A percentile compares a stretch with the other conserved stretches of the same genome.
Conservation (phyloP, 2,113 vertebrate genomes). For the Tinamus guttatus region DNA sequence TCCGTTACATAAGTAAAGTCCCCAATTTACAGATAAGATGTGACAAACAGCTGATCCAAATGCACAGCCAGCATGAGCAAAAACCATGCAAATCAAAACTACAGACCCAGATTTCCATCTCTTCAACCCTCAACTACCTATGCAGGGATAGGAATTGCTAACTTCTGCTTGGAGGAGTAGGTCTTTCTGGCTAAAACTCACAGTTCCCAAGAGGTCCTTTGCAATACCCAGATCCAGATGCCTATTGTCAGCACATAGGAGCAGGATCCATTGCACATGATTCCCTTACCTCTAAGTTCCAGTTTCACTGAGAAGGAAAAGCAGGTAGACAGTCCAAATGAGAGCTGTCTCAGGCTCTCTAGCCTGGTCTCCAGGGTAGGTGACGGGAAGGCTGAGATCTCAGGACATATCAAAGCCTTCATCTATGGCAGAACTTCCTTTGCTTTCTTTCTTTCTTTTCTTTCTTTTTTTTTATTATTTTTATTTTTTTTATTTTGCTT, state of each 20-base stretch:
- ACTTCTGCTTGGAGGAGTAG: background rate
- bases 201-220: background rate
- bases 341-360: background rate
- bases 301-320: background rate
- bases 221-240: background rate
- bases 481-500: no score
- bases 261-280: rapidly evolving
- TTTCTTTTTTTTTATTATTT: no score
- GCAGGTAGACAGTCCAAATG: background rate
- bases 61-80: background rate
- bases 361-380: background rate
- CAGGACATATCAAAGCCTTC: rapidly evolving
- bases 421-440: background rate
- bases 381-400: background rate
- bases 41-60: background rate
- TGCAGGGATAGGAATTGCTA: background rate
- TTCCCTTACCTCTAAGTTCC: background rate
- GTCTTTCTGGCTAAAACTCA: background rate
- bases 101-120: background rate
- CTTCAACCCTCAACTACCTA: background rate
- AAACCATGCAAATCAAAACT: background rate
- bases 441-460: background rate
- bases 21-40: background rate
- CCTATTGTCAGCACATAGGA: background rate
- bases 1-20: background rate